Percentiles rank a stretch among this genome's conserved stretches.
phyloP scores from a whole-genome alignment of 2,113 vertebrate species.

The Scomber scombrus region DNA sequence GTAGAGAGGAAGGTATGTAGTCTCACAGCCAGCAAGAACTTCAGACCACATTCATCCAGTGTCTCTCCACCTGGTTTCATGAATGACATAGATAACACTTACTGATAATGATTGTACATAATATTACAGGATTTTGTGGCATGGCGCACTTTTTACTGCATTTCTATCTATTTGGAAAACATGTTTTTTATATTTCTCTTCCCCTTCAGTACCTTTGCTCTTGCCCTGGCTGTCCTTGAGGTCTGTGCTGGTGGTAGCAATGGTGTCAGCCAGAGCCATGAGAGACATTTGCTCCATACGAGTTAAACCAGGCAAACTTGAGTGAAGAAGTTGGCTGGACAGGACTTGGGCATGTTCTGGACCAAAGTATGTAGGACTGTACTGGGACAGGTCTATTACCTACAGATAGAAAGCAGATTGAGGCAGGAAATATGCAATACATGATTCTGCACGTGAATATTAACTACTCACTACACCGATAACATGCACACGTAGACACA shows the following conservation, averaged over 20 bases:
- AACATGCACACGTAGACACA: background rate
- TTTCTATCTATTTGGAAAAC: background rate
- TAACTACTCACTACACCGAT: background rate
- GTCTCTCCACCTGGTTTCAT: constrained; percentile 91
- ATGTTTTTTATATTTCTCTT: background rate
- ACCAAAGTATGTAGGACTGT: constrained; percentile 94
- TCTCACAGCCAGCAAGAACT: constrained; percentile 94
- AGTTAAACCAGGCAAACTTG: constrained; percentile 95
- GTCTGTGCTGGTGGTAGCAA: constrained; percentile 96
- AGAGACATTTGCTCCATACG: constrained; percentile 98
- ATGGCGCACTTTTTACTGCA: background rate
- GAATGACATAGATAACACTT: constrained; percentile 16
- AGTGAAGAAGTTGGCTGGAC: constrained; percentile 94
- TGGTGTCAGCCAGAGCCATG: constrained; percentile 96
- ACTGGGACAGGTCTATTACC: constrained; percentile 94
- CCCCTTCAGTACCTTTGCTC: constrained; percentile 87
- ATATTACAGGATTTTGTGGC: background rate
- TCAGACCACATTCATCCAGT: constrained; percentile 97
- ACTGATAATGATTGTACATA: background rate
- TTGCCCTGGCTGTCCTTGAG: constrained; percentile 93
- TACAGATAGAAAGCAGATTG: constrained; percentile 27
- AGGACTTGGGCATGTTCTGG: constrained; percentile 96
- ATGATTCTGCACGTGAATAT: background rate
- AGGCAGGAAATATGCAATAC: background rate
- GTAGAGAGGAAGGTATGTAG: constrained; percentile 96